phyloP scores from a whole-genome alignment of 2,888 invertebrate genomes.

The Chironomus tentans region DNA sequence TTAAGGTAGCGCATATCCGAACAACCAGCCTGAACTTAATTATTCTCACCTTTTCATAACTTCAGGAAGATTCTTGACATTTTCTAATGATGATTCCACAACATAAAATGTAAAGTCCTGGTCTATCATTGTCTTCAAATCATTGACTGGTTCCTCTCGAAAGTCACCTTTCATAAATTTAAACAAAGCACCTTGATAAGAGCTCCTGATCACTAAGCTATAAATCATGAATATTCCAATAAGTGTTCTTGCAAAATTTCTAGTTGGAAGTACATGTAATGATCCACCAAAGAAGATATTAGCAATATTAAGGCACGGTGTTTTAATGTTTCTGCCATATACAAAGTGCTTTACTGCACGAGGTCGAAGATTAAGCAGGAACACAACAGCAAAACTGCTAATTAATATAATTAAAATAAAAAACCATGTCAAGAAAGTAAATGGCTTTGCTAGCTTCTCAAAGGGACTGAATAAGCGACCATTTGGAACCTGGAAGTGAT shows the following conservation, averaged over 20 bases:
- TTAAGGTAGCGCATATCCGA: too few relatives aligned
- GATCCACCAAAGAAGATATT: conserved; percentile 14
- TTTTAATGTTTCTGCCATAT: neutral
- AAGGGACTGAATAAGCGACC: conserved; percentile 7
- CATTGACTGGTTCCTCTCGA: neutral
- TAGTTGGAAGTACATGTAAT: neutral
- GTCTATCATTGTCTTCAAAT: neutral
- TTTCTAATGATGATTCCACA: conserved; percentile 7
- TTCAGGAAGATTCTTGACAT: neutral
- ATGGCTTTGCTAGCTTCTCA: conserved; percentile 22
- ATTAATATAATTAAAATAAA: neutral
- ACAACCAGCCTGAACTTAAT: too few relatives aligned
- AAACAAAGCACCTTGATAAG: conserved; percentile 19
- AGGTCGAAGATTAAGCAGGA: neutral
- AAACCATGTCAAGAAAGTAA: neutral
- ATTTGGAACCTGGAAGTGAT: neutral
- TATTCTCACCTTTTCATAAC: neutral
- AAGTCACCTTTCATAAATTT: neutral
- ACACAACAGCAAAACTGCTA: neutral
- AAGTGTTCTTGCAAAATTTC: conserved; percentile 23
- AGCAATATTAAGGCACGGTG: conserved; percentile 10
- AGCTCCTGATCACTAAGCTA: conserved; percentile 6
- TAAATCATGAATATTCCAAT: conserved; percentile 3
- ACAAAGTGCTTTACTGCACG: neutral
- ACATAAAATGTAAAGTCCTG: conserved; percentile 9